These are phyloP conservation scores for Dugesia japonica DNA, from an alignment of 2,888 invertebrate genomes.

Conservation along the genomic window DNA sequence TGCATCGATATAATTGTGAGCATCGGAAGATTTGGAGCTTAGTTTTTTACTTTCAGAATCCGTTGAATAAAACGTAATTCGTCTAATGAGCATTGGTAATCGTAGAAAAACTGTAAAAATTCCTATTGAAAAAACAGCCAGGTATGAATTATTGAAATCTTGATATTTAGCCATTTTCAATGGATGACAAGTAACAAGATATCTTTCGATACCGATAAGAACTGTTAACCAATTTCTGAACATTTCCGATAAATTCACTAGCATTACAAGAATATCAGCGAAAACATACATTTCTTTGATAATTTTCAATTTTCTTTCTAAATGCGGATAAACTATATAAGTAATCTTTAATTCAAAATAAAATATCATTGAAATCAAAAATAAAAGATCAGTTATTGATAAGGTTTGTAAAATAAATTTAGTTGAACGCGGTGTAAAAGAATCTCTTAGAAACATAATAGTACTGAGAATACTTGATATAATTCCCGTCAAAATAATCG, in stretches of 20 bases:
- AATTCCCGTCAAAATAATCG: not conserved
- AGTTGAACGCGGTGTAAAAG: not conserved
- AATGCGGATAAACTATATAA: not conserved
- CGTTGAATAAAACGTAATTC: not conserved
- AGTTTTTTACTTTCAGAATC: not conserved
- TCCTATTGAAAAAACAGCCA: not conserved
- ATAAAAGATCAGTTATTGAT: conserved; percentile 3
- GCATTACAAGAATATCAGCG: not conserved
- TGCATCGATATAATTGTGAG: not conserved
- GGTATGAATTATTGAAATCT: not conserved
- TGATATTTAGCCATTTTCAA: conserved; percentile 9
- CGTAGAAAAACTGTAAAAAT: not conserved
- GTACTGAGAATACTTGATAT: not conserved
- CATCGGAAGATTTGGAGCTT: not conserved
- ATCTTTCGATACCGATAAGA: conserved; percentile 23
- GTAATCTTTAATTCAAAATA: not conserved
- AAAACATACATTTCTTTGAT: not conserved
- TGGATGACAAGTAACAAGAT: conserved; percentile 25
- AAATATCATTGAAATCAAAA: not conserved
- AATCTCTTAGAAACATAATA: not conserved
- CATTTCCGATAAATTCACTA: conserved; percentile 21
- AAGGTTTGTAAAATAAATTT: not conserved
- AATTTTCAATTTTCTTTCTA: not conserved
- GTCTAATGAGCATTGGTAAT: not conserved
- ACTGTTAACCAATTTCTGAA: conserved; percentile 26